Evolutionary conservation across 2,888 invertebrate genomes (phyloP), one percentile per base, ranked within the genome.

Genomic region (Scrobipalpa costella): DNA sequence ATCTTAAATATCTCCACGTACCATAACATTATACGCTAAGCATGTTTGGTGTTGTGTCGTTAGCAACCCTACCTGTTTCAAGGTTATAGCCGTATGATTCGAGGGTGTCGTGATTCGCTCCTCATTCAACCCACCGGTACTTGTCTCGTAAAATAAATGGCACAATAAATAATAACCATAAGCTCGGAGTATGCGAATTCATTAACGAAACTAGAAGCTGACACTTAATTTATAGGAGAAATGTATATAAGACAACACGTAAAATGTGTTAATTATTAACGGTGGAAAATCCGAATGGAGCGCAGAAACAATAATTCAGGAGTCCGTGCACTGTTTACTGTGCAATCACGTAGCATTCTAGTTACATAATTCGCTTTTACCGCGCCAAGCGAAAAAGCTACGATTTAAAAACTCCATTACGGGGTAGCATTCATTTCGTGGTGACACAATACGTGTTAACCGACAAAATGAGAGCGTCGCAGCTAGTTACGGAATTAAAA

Each of bases 401-500:
- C 80, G 81, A 78, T 85, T 61, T 80, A 83, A 86, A 88, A 88
- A 87, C 84, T 86, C 83, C 80, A 87, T 87, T 86, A 86, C 80
- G 74, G 79, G 76, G 80, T 78, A 79, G 84, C 82, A 83, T 88
- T 87, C 83, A 81, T 86, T 86, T 83, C 72, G 76, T 79, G 72
- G 81, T 83, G 84, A 80, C 84, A 88, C 85, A 89, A 88, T 89
- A 82, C 83, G 83, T 83, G 83, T 84, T 88, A 87, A 85, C 84
- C 84, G 81, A 84, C 84, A 82, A 86, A 89, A 88, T 84, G 82
- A 85, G 85, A 85, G 83, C 83, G 80, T 84, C 80, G 84, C 75
- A 84, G 85, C 86, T 85, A 88, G 85, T 89, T 88, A 86, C 81
- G 84, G 84, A 81, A 85, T 88, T 88, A 89, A 88, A 86, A 86